Base-by-base conservation (phyloP, 2,888 invertebrate species). In the Eustalomyia histrio region DNA sequence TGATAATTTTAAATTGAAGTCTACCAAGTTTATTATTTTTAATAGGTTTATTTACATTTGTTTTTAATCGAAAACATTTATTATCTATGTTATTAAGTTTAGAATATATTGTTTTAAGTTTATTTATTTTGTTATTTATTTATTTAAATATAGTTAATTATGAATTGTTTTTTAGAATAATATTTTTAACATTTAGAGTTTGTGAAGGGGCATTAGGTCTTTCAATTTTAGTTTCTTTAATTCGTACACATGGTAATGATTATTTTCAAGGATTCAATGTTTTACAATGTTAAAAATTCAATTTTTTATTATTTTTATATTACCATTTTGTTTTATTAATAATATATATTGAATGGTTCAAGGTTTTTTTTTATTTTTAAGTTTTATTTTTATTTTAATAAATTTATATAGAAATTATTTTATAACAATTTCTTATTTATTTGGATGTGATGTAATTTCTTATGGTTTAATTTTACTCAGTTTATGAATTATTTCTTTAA, bases 131-230 rank as follows among this genome's bases (percentile, higher is more conserved):
- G 4, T 21, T 21, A 21, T 21, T 21, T 21, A 2, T 21, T 21
- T 21, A 21, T 21, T 21, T 21, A 21, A 21, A 21, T 21, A 21
- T 21, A 21, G 4, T 21, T 3, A 21, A 21, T 21, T 21, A 21
- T 21, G 21, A 21, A 21, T 21, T 21, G 2, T 93, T 91, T 92
- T 92, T 93, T 91, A 91, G 91, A 86, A 92, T 93, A 88, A 88
- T 93, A 88, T 94, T 92, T 92, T 92, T 94, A 88, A 91, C 92
- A 74, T 92, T 94, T 91, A 91, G 92, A 79, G 94, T 94, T 65
- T 94, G 94, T 93, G 94, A 94, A 29, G 93, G 93, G 0, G 92
- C 92, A 84, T 92, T 94, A 90, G 93, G 93, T 0, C 85, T 94
- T 86, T 92, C 93, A 8, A 91, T 94, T 92, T 92, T 94, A 90